These are phyloP conservation scores for Hirundo rustica DNA, from an alignment of 2,797 vertebrate genomes.

Conservation along the genomic window DNA sequence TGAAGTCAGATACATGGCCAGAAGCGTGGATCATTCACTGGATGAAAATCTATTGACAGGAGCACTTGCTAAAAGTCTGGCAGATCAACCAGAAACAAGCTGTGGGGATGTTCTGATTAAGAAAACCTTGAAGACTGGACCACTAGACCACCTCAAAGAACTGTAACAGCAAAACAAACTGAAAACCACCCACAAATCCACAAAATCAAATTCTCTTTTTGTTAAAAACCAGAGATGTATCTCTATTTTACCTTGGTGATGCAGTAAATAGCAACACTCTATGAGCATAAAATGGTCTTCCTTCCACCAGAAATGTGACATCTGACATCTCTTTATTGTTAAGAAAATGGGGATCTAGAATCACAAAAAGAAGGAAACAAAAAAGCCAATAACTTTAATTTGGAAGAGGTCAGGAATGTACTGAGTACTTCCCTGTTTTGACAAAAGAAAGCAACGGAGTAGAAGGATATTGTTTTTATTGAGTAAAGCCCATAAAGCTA, in stretches of 20 bases:
- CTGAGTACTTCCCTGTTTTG: not conserved
- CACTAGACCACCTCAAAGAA: not conserved
- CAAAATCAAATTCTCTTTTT: not conserved
- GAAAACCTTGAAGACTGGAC: not conserved
- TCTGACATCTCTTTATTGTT: conserved; percentile 88
- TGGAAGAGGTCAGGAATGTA: not conserved
- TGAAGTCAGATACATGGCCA: not conserved
- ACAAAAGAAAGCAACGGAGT: not conserved
- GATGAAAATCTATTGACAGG: not conserved
- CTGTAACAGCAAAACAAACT: not conserved
- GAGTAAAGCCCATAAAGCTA: not conserved
- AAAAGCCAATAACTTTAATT: not conserved
- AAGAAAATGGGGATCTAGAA: conserved; percentile 83
- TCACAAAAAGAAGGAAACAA: not conserved
- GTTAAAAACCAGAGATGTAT: not conserved
- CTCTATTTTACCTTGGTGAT: conserved; percentile 76
- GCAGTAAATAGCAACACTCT: conserved; percentile 83
- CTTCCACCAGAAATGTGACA: conserved; percentile 84
- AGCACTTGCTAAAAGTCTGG: not conserved
- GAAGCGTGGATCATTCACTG: not conserved
- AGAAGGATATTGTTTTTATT: not conserved
- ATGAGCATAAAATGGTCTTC: conserved; percentile 84
- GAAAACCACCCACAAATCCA: accelerated
- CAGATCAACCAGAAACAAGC: not conserved
- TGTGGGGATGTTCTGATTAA: not conserved